Conservation (phyloP, 1,140 invertebrate genomes). For the Thaumatotibia leucotreta region DNA sequence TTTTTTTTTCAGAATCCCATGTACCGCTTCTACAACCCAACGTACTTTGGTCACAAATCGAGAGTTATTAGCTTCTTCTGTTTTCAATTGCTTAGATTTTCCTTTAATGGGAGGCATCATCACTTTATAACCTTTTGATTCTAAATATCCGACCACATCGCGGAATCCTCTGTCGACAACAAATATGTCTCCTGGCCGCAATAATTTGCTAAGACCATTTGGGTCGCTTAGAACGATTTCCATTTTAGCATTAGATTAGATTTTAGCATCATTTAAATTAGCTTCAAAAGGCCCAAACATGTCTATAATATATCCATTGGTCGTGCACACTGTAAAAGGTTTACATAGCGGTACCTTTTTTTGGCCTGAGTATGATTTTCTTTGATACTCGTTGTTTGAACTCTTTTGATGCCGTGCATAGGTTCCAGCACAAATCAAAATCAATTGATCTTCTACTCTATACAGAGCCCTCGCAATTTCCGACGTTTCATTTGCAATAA, state of each 20-base stretch:
- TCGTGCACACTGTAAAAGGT: slow-evolving; percentile 40
- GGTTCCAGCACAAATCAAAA: slow-evolving; percentile 16
- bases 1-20: neutral
- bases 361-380: slow-evolving; percentile 38
- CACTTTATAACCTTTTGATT: neutral
- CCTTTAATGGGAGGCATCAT: neutral
- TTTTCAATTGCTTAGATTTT: neutral
- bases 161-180: slow-evolving; percentile 1
- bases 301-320: neutral
- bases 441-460: neutral
- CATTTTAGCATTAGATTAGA: too few species aligned
- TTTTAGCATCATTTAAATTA: neutral
- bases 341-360: slow-evolving; percentile 36
- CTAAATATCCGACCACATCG: neutral
- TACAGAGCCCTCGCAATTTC: neutral
- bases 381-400: slow-evolving; percentile 35
- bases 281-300: neutral
- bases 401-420: slow-evolving; percentile 41
- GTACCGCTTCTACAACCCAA: neutral
- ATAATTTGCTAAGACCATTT: neutral
- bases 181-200: neutral
- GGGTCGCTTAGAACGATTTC: neutral
- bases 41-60: neutral
- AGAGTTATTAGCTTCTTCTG: neutral
- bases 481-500: neutral